These are phyloP conservation scores for Apodemus speciosus DNA, from an alignment of 2,113 vertebrate genomes.

Conservation along the genomic window DNA sequence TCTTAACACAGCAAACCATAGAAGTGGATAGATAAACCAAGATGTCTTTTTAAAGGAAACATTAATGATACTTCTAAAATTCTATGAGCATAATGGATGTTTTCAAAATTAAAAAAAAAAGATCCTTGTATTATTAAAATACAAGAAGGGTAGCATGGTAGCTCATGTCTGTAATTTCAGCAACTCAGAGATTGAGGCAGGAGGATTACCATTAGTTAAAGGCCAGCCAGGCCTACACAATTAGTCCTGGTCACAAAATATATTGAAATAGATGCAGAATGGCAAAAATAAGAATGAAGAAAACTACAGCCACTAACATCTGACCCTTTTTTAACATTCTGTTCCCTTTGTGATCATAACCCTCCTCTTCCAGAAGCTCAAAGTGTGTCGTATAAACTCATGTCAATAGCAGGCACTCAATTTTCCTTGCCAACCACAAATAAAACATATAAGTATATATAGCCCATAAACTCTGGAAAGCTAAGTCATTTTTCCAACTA, in stretches of 20 bases:
- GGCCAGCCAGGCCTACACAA: not conserved
- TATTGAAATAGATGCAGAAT: not conserved
- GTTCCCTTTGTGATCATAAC: slow-evolving; percentile 9
- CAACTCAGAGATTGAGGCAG: not conserved
- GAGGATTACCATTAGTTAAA: not conserved
- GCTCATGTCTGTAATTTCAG: not conserved
- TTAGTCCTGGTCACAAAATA: not conserved
- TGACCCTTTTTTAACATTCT: not conserved
- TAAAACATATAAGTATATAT: slow-evolving; percentile 55
- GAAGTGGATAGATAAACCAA: not conserved
- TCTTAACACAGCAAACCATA: not conserved
- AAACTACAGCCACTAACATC: not conserved
- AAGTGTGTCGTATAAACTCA: slow-evolving; percentile 60
- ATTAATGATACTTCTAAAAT: not conserved
- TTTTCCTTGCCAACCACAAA: slow-evolving; percentile 53
- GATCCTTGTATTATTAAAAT: not conserved
- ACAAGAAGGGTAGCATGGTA: not conserved
- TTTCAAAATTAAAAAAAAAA: not conserved
- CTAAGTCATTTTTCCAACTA: slow-evolving; percentile 65
- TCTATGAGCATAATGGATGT: not conserved
- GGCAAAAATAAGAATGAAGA: not conserved
- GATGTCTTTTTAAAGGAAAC: not conserved
- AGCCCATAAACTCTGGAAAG: slow-evolving; percentile 54
- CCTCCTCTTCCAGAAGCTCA: slow-evolving; percentile 40
- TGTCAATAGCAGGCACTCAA: slow-evolving; percentile 60